Evolutionary conservation across 1,140 invertebrate genomes (phyloP), one percentile per base, ranked within the genome.

Genomic region (Gryon sp.): DNA sequence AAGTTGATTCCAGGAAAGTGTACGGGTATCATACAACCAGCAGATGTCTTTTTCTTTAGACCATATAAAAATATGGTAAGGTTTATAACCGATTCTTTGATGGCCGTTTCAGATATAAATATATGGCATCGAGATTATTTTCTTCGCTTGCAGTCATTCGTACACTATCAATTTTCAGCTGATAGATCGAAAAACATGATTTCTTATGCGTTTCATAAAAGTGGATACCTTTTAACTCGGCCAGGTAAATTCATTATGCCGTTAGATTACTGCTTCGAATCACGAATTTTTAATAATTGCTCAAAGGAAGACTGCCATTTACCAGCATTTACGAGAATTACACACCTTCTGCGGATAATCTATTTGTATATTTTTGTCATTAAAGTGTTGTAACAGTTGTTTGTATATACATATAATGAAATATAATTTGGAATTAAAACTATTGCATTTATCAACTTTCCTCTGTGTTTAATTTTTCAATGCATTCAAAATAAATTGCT

Each of bases 81-180:
- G 15, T 53, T 38, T 18, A 53, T 55, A 28, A 55, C 36, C 0
- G 36, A 55, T 14, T n/a, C n/a, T n/a, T n/a, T n/a, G n/a, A n/a
- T n/a, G n/a, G 11, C 52, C 1, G 34, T 41, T 12, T 34, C 16
- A 2, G 20, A 53, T 14, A 53, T 38, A 22, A 53, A 53, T 53
- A 11, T 57, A 5, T 57, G 34, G 52, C 34, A 57, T 7, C 26
- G 36, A 41, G 24, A 57, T 28, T 2, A 57, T 57, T 57, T 57
- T 41, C 9, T 57, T 6, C 11, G 16, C 3, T 6, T 57, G 0
- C 36, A 57, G 11, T 57, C 52, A 7, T 26, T 57, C 28, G 52
- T 57, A 5, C 22, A 57, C 30, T 28, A 41, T 12, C 52, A 57
- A 19, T 57, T 53, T 24, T 20, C 5, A 3, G 30, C 48, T 4